Evolutionary conservation across 2,797 vertebrate species (phyloP).

Genomic region (Scolopax bukidnonensis): DNA sequence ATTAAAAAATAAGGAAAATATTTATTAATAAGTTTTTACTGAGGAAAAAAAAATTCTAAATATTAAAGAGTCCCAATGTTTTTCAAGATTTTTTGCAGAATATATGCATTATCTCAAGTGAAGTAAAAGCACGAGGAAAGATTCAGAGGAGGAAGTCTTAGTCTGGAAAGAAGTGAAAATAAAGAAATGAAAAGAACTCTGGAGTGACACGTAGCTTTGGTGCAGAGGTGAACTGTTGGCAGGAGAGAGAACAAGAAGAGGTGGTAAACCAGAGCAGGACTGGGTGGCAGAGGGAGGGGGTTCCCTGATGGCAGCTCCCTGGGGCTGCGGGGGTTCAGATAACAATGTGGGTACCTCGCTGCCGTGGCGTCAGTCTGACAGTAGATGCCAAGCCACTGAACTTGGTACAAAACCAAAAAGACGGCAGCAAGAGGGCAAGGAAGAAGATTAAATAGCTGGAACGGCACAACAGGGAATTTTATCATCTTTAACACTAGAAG

Average conservation of each 20-base stretch:
- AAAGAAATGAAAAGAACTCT: background rate
- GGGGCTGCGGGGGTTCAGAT: rapidly evolving
- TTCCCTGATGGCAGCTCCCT: rapidly evolving
- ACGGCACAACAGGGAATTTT: background rate
- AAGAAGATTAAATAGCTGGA: background rate
- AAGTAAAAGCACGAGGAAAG: background rate
- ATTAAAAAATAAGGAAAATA: background rate
- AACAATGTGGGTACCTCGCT: rapidly evolving
- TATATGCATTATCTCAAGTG: background rate
- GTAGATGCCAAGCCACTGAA: background rate
- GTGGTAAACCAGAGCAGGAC: rapidly evolving
- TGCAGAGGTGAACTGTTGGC: background rate
- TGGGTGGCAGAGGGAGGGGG: rapidly evolving
- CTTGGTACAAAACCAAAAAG: background rate
- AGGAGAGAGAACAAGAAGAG: background rate
- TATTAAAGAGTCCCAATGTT: background rate
- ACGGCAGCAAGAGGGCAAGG: background rate
- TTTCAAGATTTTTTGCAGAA: background rate
- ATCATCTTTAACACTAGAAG: background rate
- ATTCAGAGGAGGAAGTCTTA: background rate
- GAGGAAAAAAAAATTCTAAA: background rate
- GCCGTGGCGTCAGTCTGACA: rapidly evolving
- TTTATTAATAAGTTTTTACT: background rate
- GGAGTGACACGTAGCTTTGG: background rate
- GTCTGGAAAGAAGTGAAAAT: background rate